A percentile compares a stretch with the other conserved stretches of the same genome.
Conservation (phyloP, 2,113 vertebrate genomes). For the Oxyura jamaicensis region DNA sequence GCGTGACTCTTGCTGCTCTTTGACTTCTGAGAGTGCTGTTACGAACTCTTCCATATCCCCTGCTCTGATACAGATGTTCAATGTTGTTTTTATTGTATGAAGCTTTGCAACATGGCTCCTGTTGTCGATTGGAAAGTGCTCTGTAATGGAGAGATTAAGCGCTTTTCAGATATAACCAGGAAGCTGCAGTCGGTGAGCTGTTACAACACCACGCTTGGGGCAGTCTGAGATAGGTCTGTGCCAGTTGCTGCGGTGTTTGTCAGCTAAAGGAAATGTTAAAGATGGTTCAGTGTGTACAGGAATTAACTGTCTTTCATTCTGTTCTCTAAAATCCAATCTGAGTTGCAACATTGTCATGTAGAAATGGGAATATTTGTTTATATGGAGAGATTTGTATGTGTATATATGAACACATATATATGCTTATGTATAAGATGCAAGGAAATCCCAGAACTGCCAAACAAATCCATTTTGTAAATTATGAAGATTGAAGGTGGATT, state of each 20-base stretch:
- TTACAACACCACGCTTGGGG: accelerated
- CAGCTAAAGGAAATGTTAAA: background rate
- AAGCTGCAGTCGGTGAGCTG: background rate
- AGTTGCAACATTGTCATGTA: background rate
- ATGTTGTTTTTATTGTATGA: background rate
- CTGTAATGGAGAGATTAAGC: background rate
- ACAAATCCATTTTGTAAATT: background rate
- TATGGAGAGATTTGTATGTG: background rate
- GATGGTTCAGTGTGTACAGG: background rate
- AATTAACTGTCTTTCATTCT: background rate
- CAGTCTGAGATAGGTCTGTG: background rate
- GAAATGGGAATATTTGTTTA: background rate
- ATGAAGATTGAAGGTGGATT: background rate
- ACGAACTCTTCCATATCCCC: background rate
- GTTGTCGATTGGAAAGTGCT: background rate
- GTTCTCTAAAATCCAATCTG: background rate
- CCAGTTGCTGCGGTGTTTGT: background rate
- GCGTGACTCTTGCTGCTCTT: background rate
- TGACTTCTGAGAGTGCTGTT: background rate
- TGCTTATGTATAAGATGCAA: background rate
- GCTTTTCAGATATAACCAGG: background rate
- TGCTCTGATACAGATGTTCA: background rate
- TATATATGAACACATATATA: no score
- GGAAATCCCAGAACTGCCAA: background rate
- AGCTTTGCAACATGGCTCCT: background rate